A percentile compares a stretch with the other conserved stretches of the same genome.
These are phyloP conservation scores for Syrrhaptes paradoxus DNA, from an alignment of 2,113 vertebrate genomes.

Conservation along the genomic window DNA sequence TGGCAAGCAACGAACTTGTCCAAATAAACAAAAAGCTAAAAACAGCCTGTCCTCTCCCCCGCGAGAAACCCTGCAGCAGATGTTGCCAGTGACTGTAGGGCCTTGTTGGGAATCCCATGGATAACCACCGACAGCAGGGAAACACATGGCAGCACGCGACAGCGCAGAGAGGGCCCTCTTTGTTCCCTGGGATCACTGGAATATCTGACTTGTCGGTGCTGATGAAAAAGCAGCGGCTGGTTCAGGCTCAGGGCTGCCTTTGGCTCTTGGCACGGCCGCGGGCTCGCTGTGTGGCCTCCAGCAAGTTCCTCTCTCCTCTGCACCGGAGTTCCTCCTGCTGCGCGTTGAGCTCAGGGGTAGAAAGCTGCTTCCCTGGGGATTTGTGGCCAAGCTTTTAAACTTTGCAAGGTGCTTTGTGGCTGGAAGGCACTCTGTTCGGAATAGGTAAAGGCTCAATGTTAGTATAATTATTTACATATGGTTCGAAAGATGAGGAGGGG, in stretches of 20 bases:
- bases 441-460: background rate
- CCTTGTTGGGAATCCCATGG: slow-evolving; percentile 27
- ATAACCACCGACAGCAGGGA: background rate
- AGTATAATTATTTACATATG: background rate
- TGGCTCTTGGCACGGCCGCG: background rate
- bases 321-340: background rate
- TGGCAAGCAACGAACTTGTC: background rate
- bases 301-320: background rate
- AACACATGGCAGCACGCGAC: background rate
- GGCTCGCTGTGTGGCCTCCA: background rate
- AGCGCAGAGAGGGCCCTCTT: background rate
- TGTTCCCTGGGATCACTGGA: background rate
- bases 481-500: background rate
- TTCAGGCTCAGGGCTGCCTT: background rate
- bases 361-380: background rate
- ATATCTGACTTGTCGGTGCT: background rate
- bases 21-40: slow-evolving; percentile 39
- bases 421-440: background rate
- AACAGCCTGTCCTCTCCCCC: background rate
- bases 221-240: background rate
- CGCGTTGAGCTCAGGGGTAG: background rate
- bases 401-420: background rate
- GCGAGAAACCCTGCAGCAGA: background rate
- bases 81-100: slow-evolving; percentile 1
- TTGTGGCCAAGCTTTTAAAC: background rate